Percentiles rank a stretch among this genome's conserved stretches.
Conservation (phyloP, 2,888 invertebrate species). For the Orchestes rusci region DNA sequence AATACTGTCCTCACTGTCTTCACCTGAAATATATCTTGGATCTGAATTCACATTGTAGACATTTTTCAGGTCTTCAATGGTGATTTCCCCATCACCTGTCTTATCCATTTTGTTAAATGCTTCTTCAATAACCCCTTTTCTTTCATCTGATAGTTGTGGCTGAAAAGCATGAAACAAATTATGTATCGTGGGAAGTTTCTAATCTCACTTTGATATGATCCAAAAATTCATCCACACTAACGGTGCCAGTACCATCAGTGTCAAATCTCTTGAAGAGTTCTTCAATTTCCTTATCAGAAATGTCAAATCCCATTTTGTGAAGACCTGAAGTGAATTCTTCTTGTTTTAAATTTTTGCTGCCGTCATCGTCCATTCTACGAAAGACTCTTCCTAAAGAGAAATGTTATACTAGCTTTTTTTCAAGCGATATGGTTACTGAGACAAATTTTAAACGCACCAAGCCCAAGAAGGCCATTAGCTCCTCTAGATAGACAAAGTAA, state of each 20-base stretch:
- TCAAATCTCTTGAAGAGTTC: constrained; percentile 72
- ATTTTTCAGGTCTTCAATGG: constrained; percentile 66
- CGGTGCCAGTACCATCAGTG: constrained; percentile 68
- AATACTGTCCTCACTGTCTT: constrained; percentile 75
- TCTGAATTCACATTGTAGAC: constrained; percentile 77
- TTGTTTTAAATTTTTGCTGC: constrained; percentile 68
- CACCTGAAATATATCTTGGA: constrained; percentile 80
- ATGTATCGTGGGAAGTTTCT: neutral
- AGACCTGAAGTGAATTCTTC: constrained; percentile 80
- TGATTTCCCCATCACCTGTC: constrained; percentile 76
- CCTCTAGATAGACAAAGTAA: constrained; percentile 79
- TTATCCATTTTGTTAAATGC: constrained; percentile 83
- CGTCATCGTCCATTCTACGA: constrained; percentile 88
- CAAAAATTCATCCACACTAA: constrained; percentile 87
- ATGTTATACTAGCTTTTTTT: neutral
- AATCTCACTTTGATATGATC: constrained; percentile 67
- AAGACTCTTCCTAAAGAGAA: constrained; percentile 58
- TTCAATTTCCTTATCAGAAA: constrained; percentile 56
- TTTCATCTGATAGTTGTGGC: constrained; percentile 75
- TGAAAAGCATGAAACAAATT: constrained; percentile 37
- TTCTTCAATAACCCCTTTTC: constrained; percentile 66
- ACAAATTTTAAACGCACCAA: constrained; percentile 48
- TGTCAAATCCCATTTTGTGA: constrained; percentile 64
- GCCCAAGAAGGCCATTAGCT: constrained; percentile 77
- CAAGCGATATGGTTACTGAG: too few relatives aligned